Percentiles rank a stretch among this genome's conserved stretches.
Conservation (phyloP, 2,888 invertebrate species). For the Anoncus sp. region DNA sequence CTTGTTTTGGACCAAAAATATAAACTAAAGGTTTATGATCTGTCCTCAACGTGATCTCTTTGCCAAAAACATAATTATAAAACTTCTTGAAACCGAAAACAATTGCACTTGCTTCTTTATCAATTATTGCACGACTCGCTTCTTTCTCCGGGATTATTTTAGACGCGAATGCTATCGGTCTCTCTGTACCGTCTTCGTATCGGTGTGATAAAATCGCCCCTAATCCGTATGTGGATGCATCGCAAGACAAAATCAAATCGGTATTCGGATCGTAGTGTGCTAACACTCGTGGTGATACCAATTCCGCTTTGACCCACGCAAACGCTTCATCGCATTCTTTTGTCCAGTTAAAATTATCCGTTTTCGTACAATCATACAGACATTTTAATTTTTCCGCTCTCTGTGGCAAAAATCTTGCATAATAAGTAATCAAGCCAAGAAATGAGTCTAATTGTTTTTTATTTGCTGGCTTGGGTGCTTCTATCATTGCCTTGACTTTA, state of each 20-base stretch:
- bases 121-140: not conserved
- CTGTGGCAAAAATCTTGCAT: constrained; percentile 74
- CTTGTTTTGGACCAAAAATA: constrained; percentile 1
- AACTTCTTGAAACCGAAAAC: no score
- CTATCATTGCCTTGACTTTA: constrained; percentile 67
- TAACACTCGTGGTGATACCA: constrained; percentile 33
- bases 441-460: constrained; percentile 68
- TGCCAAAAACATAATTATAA: constrained; percentile 6
- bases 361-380: constrained; percentile 68
- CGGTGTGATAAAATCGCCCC: constrained; percentile 43
- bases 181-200: no score
- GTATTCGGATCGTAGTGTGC: constrained; percentile 41
- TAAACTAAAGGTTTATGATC: no score
- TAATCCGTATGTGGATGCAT: no score
- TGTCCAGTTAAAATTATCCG: constrained; percentile 69
- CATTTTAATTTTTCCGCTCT: constrained; percentile 68
- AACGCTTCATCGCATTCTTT: no score
- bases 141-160: constrained; percentile 14
- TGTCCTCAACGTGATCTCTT: constrained; percentile 5
- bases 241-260: constrained; percentile 39
- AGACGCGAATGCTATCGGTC: no score
- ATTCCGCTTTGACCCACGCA: not conserved
- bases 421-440: constrained; percentile 74
- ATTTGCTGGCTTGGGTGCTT: constrained; percentile 64
- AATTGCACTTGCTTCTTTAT: no score